These are phyloP conservation scores for Noctua janthe DNA, from an alignment of 2,888 invertebrate genomes.

Conservation along the genomic window DNA sequence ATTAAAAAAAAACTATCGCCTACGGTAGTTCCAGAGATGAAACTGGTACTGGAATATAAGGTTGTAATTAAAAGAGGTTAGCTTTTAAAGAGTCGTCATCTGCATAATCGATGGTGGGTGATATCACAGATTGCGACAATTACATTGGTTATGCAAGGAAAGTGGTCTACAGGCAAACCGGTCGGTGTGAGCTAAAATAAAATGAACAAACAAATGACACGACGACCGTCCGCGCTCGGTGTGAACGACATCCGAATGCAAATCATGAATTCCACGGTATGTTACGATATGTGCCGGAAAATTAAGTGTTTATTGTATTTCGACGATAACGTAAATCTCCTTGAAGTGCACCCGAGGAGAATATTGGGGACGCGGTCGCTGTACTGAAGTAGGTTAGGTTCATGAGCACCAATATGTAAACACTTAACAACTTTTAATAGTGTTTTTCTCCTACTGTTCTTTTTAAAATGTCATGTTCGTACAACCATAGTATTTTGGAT, in stretches of 20 bases:
- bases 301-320: slow-evolving; percentile 55
- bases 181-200: slow-evolving; percentile 63
- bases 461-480: too few species aligned
- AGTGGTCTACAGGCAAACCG: slow-evolving; percentile 68
- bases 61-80: slow-evolving; percentile 39
- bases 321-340: slow-evolving; percentile 20
- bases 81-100: slow-evolving; percentile 32
- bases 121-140: slow-evolving; percentile 67
- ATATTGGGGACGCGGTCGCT: slow-evolving; percentile 14
- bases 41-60: slow-evolving; percentile 8
- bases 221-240: slow-evolving; percentile 42
- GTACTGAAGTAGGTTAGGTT: not conserved
- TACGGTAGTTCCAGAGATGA: slow-evolving; percentile 1
- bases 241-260: slow-evolving; percentile 69
- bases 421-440: too few species aligned
- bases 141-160: slow-evolving; percentile 73
- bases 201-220: slow-evolving; percentile 53
- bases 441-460: too few species aligned
- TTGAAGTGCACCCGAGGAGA: slow-evolving; percentile 25
- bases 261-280: slow-evolving; percentile 59
- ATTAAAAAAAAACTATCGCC: not conserved
- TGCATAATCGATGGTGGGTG: slow-evolving; percentile 54
- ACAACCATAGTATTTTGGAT: too few species aligned
- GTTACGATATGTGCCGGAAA: slow-evolving; percentile 56
- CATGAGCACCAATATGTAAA: too few species aligned